Evolutionary conservation across 53 echinoderm and acorn worm genomes (phyloP), one percentile per base, ranked within the genome.

Genomic region (Holothuria leucospilota): DNA sequence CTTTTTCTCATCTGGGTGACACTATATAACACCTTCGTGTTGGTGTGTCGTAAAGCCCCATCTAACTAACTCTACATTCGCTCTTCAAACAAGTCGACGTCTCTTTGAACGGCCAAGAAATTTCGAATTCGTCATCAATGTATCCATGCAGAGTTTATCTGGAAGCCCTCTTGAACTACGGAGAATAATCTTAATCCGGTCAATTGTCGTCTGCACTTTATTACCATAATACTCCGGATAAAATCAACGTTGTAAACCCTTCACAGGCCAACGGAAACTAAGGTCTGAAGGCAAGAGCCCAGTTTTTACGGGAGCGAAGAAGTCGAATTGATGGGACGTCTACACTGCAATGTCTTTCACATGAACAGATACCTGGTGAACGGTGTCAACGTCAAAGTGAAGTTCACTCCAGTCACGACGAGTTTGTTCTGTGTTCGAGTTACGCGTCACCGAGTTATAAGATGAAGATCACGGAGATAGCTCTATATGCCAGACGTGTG

Each of bases 11-110:
- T n/a, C n/a, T n/a, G n/a, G n/a, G n/a, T n/a, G n/a, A n/a, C n/a
- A n/a, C n/a, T n/a, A n/a, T n/a, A n/a, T n/a, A n/a, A n/a, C n/a
- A n/a, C n/a, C n/a, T n/a, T n/a, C n/a, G n/a, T n/a, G n/a, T n/a
- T n/a, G n/a, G n/a, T n/a, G n/a, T n/a, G n/a, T n/a, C n/a, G n/a
- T n/a, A n/a, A n/a, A n/a, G n/a, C n/a, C n/a, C n/a, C n/a, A n/a
- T n/a, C n/a, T n/a, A n/a, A n/a, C n/a, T n/a, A n/a, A n/a, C 59
- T 10, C 5, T 87, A 63, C 87, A 87, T 8, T 74, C 84, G 18
- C 66, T 91, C 28, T 90, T 86, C 64, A 86, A 59, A 39, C 86
- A 90, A 58, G 80, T 86, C 21, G 90, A 90, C 13, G 82, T 90
- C 28, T 62, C 74, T 20, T 41, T 74, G 46, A 74, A 74, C 51